These are phyloP conservation scores for Oriolus oriolus DNA, from an alignment of 2,113 vertebrate genomes.

Conservation along the genomic window DNA sequence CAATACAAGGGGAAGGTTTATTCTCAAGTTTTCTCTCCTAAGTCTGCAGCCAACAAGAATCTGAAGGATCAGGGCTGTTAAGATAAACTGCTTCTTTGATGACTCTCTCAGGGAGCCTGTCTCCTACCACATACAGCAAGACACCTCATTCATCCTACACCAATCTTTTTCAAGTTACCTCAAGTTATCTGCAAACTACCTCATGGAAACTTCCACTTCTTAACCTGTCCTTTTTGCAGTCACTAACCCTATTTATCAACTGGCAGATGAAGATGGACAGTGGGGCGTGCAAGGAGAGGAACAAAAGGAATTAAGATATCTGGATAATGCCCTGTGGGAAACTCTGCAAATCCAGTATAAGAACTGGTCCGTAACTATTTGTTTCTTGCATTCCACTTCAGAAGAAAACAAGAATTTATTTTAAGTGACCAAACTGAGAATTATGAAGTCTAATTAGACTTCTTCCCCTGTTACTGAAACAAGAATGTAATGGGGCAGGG, in stretches of 20 bases:
- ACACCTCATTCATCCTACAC: neutral
- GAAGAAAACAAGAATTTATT: neutral
- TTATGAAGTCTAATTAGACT: neutral
- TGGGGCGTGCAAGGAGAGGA: neutral
- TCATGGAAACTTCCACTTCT: neutral
- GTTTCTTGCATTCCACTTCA: neutral
- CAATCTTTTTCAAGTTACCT: neutral
- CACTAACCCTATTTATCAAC: neutral
- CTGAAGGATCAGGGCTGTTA: neutral
- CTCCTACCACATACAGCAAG: neutral
- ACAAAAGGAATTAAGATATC: neutral
- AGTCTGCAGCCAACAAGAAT: neutral
- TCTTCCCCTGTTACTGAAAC: neutral
- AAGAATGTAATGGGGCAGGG: neutral
- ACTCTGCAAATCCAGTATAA: neutral
- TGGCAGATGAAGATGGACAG: neutral
- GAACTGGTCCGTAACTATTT: neutral
- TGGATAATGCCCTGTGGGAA: neutral
- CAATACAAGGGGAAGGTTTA: neutral
- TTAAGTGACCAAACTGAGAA: neutral
- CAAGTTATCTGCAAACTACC: neutral
- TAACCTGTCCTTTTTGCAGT: neutral
- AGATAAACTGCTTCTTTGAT: neutral
- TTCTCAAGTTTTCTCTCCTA: neutral
- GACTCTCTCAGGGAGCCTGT: neutral